Evolutionary conservation across 2,888 invertebrate genomes (phyloP), one percentile per base, ranked within the genome.

Genomic region (Theretra japonica): DNA sequence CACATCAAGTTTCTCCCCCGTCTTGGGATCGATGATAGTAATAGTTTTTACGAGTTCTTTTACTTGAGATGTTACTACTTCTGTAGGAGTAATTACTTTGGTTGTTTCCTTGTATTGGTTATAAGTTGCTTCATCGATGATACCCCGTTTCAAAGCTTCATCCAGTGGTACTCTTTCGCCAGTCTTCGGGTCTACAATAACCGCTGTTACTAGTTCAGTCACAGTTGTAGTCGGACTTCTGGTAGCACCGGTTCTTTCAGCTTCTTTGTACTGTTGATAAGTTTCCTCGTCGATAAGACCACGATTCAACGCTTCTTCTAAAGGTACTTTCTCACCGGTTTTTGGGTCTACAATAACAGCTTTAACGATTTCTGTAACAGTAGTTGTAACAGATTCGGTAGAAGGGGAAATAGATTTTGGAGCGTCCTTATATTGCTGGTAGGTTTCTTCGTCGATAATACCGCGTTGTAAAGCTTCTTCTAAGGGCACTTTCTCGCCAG

Each of bases 1-100:
- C 72, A 97, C 95, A 11, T 97, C 96, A 75, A 98, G 94, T 81
- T 96, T 96, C 84, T 97, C 96, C 2, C 97, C 97, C 4, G 97
- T 97, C 75, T 95, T 95, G 0, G 98, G 97, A 91, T 98, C 98
- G 69, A 95, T 93, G 4, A 97, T 95, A 88, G 96, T 95, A 70
- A 70, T 23, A 82, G 93, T 91, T 73, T 82, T 90, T 75, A 80
- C 77, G 17, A 77, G 72, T 33, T 81, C 83, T 50, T 80, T 77
- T 5, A 82, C 74, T 65, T 77, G 82, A 74, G 82, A 79, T 25
- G 80, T 75, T 11, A 57, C 8, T 53, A n/a, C 28, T 28, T 68
- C 30, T 28, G 56, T n/a, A 48, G 68, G 25, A 4, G 59, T 53
- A 30, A n/a, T 28, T 19, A 41, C 30, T 58, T 68, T 60, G 1